Evolutionary conservation across 2,888 invertebrate genomes (phyloP), one percentile per base, ranked within the genome.

Genomic region (Sacculina carcini): DNA sequence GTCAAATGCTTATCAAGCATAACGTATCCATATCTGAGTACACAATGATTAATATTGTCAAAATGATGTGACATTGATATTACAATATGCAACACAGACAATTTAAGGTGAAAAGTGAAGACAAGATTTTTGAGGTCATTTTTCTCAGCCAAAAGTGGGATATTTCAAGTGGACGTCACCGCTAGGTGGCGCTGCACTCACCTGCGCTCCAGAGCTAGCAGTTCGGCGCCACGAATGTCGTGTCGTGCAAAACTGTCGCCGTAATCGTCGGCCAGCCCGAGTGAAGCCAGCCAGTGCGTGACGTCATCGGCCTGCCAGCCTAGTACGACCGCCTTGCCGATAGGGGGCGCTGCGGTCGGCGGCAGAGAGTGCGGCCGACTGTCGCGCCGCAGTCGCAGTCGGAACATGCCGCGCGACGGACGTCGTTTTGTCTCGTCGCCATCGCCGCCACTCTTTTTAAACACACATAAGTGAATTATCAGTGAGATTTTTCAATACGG

Each of bases 201-300:
- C 55, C 87, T 70, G 50, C 90, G 70, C 3, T 87, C 87, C 52
- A 96, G 68, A 1, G 81, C 77, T 4, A 90, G 70, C 29, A 94
- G 70, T 63, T 92, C 92, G 32, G 80, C 72, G 2, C 92, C 94
- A 31, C 86, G 76, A 60, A 94, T 82, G 67, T 94, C 92, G 64
- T 94, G 85, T 52, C 77, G 77, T 21, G 79, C 73, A 64, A 94
- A 94, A 53, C 79, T 79, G n/a, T 86, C 86, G 4, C 77, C 74
- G 66, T 94, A 94, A 63, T 94, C 90, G n/a, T n/a, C n/a, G 1
- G 76, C 76, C 14, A 96, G 73, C 54, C 87, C 85, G 55, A 94
- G 71, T 1, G 79, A 75, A 58, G 85, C 85, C 56, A 96, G 68
- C 92, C 94, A 96, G 9, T 74, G 70, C 51, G 80, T 82, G 2